A percentile compares a stretch with the other conserved stretches of the same genome.
These are phyloP conservation scores for Scortum barcoo DNA, from an alignment of 2,113 vertebrate genomes.

Conservation along the genomic window DNA sequence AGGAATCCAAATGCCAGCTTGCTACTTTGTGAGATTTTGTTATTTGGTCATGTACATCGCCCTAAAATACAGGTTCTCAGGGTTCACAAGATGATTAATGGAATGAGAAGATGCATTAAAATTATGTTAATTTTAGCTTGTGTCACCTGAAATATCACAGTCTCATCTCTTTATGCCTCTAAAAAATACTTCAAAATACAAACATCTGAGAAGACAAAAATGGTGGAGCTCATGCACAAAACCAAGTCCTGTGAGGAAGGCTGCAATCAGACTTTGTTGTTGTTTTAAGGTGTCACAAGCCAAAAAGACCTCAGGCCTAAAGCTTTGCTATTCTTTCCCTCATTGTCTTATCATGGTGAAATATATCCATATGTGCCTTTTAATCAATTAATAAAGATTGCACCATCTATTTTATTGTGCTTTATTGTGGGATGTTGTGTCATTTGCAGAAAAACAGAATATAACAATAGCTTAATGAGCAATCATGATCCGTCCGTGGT, in stretches of 20 bases:
- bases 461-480: not conserved
- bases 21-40: not conserved
- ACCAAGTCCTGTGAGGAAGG: not conserved
- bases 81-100: not conserved
- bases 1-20: slow-evolving; percentile 18
- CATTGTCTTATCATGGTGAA: not conserved
- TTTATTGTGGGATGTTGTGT: not conserved
- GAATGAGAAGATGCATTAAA: too few species aligned
- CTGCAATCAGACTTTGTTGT: not conserved
- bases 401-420: slow-evolving; percentile 6
- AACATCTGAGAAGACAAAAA: not conserved
- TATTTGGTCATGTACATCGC: not conserved
- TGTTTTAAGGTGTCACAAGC: too few species aligned
- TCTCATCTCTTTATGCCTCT: not conserved
- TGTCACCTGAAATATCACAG: not conserved
- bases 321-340: not conserved
- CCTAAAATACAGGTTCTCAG: not conserved
- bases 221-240: not conserved
- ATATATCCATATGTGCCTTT: not conserved
- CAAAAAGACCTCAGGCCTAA: not conserved
- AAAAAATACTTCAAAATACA: too few species aligned
- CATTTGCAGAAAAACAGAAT: not conserved
- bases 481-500: not conserved
- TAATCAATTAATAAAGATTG: not conserved
- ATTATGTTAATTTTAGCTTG: too few species aligned